phyloP scores from a whole-genome alignment of 2,797 vertebrate genomes.

The Acomys russatus region DNA sequence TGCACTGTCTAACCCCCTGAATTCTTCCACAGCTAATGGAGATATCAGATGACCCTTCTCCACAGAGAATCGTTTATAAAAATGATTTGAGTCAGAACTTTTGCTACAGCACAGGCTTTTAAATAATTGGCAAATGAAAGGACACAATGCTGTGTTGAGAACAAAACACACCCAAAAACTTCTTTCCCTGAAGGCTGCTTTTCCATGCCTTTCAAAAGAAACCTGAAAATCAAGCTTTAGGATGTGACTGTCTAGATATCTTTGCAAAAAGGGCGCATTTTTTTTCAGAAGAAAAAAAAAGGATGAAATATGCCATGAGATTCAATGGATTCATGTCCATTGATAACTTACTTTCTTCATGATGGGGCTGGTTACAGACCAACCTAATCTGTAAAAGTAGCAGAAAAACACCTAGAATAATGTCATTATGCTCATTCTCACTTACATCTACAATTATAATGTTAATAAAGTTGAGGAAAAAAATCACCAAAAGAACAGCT shows the following conservation, averaged over 20 bases:
- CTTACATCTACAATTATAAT: constrained; percentile 44
- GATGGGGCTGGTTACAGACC: neutral
- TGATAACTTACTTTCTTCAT: neutral
- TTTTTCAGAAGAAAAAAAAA: constrained; percentile 48
- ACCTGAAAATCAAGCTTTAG: neutral
- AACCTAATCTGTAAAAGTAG: constrained; percentile 48
- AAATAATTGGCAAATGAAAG: constrained; percentile 66
- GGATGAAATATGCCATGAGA: neutral
- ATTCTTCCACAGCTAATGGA: constrained; percentile 59
- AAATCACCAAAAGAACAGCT: constrained; percentile 21
- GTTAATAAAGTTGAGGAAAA: constrained; percentile 27
- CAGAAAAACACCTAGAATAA: neutral
- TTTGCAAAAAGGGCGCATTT: neutral
- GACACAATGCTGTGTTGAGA: constrained; percentile 28
- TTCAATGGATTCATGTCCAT: neutral
- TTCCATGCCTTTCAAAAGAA: constrained; percentile 9
- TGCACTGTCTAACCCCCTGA: neutral
- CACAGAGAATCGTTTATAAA: constrained; percentile 61
- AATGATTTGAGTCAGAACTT: constrained; percentile 73
- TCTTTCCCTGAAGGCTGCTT: constrained; percentile 36
- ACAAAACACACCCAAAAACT: constrained; percentile 32
- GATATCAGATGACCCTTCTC: constrained; percentile 3
- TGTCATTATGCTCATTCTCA: constrained; percentile 44
- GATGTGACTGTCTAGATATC: constrained; percentile 4
- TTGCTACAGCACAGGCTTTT: constrained; percentile 57